Conservation (phyloP, 2,888 invertebrate genomes). For the Sclerodermus sp. region DNA sequence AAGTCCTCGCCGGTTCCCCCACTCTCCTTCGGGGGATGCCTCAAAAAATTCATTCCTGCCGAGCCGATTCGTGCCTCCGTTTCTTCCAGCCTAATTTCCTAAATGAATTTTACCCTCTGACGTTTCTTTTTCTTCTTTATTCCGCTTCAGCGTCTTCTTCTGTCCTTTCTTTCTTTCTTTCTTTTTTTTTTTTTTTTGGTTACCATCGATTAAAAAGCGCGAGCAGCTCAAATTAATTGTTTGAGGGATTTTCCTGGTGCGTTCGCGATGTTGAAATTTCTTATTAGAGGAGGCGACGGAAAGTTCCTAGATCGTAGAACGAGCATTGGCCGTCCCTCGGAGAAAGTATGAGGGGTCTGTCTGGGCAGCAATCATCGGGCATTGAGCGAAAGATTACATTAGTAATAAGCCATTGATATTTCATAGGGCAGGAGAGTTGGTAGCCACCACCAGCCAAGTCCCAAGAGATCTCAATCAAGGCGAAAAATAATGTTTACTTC, state of each 20-base stretch:
- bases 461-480: conserved; percentile 54
- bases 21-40: conserved; percentile 15
- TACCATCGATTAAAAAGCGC: too few species aligned
- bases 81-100: background rate
- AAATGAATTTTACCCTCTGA: background rate
- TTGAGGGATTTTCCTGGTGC: too few species aligned
- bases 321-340: conserved; percentile 1
- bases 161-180: too few species aligned
- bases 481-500: conserved; percentile 48
- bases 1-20: background rate
- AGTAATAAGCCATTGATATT: conserved; percentile 55
- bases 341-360: conserved; percentile 11
- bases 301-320: background rate
- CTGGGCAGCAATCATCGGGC: conserved; percentile 46
- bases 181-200: too few species aligned
- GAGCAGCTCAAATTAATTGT: too few species aligned
- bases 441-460: conserved; percentile 28
- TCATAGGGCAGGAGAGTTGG: conserved; percentile 39
- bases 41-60: conserved; percentile 31
- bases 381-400: conserved; percentile 52
- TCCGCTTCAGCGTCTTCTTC: too few species aligned
- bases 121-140: too few species aligned
- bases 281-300: too few species aligned
- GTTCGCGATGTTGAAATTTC: too few species aligned
- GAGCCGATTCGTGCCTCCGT: conserved; percentile 5